A percentile compares a stretch with the other conserved stretches of the same genome.
phyloP scores from a whole-genome alignment of 2,113 vertebrate species.

The Bubo blakistoni region DNA sequence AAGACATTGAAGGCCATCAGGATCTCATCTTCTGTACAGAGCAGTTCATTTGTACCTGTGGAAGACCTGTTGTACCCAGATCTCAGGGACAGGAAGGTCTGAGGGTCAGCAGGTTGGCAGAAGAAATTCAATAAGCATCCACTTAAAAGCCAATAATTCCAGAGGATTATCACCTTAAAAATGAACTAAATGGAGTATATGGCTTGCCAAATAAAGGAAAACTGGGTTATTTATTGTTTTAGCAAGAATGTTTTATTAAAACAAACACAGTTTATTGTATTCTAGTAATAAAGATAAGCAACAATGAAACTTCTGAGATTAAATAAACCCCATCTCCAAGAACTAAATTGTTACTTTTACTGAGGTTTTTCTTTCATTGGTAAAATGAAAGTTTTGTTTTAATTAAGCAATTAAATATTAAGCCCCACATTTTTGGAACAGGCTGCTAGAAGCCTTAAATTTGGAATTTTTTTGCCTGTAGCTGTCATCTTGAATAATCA shows the following conservation, averaged over 20 bases:
- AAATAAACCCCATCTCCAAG: neutral
- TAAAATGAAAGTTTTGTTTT: neutral
- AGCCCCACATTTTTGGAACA: neutral
- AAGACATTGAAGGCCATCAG: neutral
- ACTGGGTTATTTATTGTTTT: conserved; percentile 13
- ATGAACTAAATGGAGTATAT: neutral
- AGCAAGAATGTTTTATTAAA: neutral
- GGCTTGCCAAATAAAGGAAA: neutral
- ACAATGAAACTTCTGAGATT: neutral
- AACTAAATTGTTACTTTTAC: neutral
- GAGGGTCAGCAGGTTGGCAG: neutral
- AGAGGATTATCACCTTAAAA: conserved; percentile 20
- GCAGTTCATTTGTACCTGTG: neutral
- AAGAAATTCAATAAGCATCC: neutral
- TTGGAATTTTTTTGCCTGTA: neutral
- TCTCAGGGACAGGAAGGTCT: neutral
- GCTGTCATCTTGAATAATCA: neutral
- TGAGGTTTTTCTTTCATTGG: neutral
- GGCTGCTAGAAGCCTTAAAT: neutral
- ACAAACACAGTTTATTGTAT: neutral
- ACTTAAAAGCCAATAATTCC: conserved; percentile 8
- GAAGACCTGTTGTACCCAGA: neutral
- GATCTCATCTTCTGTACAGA: neutral
- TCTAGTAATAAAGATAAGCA: conserved; percentile 28
- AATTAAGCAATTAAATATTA: neutral